phyloP scores from a whole-genome alignment of 2,888 invertebrate genomes.

The Aricia artaxerxes region DNA sequence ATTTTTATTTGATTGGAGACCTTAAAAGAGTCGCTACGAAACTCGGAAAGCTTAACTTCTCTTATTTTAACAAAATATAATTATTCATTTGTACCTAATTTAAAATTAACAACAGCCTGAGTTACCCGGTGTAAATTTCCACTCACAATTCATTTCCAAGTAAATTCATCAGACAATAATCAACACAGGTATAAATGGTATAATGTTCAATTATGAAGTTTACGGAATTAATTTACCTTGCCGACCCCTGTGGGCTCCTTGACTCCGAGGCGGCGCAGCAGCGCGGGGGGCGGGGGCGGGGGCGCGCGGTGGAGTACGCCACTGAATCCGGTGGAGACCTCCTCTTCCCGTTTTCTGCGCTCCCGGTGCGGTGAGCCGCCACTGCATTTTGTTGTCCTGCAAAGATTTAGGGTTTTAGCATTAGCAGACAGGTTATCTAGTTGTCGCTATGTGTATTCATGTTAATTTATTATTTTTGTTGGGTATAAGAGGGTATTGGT shows the following conservation, averaged over 20 bases:
- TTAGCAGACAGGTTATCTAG: background rate
- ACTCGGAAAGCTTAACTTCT: too few species aligned
- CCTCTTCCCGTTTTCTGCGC: conserved; percentile 77
- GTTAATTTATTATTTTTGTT: background rate
- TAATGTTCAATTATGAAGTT: conserved; percentile 22
- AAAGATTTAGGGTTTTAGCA: conserved; percentile 37
- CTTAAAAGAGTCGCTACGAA: too few species aligned
- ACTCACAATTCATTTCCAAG: background rate
- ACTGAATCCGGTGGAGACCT: conserved; percentile 82
- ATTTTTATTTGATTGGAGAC: too few species aligned
- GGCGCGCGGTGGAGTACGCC: conserved; percentile 86
- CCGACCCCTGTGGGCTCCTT: conserved; percentile 90
- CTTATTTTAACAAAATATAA: background rate
- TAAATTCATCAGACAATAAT: conserved; percentile 12
- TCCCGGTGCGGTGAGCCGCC: conserved; percentile 83
- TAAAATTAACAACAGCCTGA: background rate
- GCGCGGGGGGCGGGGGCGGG: conserved; percentile 89
- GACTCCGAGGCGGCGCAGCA: conserved; percentile 87
- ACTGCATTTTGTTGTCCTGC: conserved; percentile 76
- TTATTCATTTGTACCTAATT: background rate
- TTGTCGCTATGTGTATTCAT: background rate
- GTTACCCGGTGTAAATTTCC: background rate
- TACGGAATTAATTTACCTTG: conserved; percentile 81
- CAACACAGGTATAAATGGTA: conserved; percentile 2
- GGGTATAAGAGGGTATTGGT: too few species aligned